phyloP scores from a whole-genome alignment of 2,888 invertebrate species.

The Desoria tigrina region DNA sequence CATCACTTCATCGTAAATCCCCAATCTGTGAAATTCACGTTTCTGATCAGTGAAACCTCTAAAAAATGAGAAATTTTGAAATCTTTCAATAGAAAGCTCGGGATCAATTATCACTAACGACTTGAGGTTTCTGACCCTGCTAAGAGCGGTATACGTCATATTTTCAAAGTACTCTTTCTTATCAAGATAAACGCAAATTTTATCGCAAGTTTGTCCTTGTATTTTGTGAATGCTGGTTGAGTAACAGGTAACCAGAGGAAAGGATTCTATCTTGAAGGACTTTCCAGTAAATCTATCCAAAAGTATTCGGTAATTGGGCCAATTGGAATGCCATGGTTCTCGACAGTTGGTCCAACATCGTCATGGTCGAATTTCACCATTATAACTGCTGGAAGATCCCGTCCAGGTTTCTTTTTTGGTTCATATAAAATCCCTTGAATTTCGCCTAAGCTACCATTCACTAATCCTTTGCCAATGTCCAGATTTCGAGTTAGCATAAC shows the following conservation, averaged over 20 bases:
- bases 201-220: not conserved
- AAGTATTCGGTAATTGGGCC: not conserved
- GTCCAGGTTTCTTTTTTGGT: not conserved
- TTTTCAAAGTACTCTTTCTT: constrained; percentile 1
- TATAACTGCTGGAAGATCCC: constrained; percentile 1
- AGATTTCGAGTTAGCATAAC: constrained; percentile 11
- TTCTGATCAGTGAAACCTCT: not conserved
- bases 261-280: not conserved
- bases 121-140: not conserved
- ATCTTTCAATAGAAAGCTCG: not conserved
- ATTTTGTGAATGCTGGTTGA: not conserved
- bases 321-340: constrained; percentile 4
- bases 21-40: not conserved
- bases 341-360: not conserved
- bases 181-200: not conserved
- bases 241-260: not conserved
- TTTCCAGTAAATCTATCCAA: not conserved
- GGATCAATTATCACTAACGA: not conserved
- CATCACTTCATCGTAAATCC: not conserved
- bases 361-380: constrained; percentile 2
- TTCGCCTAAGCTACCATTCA: not conserved
- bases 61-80: not conserved
- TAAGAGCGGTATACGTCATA: not conserved
- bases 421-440: constrained; percentile 1
- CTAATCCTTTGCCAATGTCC: not conserved